A percentile compares a stretch with the other conserved stretches of the same genome.
Conservation (phyloP, 2,797 vertebrate genomes). For the Ispidina picta region DNA sequence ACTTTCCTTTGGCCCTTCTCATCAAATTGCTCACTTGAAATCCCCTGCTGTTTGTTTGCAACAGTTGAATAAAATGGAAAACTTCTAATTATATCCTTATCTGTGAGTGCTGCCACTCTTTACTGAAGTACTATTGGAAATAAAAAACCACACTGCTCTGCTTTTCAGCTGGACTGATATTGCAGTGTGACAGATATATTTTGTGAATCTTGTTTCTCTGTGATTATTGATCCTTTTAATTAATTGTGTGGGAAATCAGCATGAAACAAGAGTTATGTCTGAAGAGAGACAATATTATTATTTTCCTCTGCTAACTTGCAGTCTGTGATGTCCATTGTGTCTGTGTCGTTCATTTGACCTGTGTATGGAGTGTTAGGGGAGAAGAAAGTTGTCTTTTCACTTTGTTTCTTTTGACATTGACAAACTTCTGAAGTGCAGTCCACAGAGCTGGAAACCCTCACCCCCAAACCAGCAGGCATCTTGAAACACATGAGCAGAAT, state of each 20-base stretch:
- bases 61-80: conserved; percentile 5
- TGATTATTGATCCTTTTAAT: neutral
- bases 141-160: neutral
- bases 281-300: neutral
- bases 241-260: neutral
- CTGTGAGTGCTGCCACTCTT: neutral
- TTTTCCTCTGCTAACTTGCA: neutral
- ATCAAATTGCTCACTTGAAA: neutral
- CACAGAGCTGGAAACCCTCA: neutral
- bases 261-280: neutral
- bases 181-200: neutral
- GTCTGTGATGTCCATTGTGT: neutral
- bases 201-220: neutral
- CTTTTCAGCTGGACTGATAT: neutral
- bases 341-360: neutral
- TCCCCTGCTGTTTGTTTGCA: neutral
- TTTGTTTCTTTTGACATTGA: neutral
- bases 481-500: neutral
- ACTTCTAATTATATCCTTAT: conserved; percentile 10
- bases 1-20: neutral
- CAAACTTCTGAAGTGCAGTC: neutral
- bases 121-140: neutral
- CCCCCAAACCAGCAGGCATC: neutral
- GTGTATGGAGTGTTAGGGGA: neutral
- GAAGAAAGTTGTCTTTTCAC: neutral